Base-by-base conservation (phyloP, 2,113 vertebrate species). In the Hydrolagus affinis region DNA sequence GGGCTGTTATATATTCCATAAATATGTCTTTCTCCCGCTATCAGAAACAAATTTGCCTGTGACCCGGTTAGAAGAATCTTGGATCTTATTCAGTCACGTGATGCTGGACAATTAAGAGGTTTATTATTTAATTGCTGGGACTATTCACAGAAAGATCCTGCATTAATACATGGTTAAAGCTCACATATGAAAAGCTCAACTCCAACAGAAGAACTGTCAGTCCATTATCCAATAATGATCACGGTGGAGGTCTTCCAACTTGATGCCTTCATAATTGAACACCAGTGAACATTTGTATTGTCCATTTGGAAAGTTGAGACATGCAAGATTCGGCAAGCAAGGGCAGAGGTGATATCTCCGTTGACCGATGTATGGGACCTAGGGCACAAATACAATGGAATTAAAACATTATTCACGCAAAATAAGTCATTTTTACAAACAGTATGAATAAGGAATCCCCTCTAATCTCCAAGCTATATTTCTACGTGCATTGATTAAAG, bases 311-410 rank as follows among this genome's bases (percentile, higher is more conserved):
- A 91, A 89, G 85, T 91, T 88, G 66, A 92, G 15, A 56, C 97
- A 99, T 1, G 89, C 87, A 88, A 98, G 89, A 86, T 95, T 90
- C 0, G 95, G 94, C 12, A 96, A 90, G 86, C 97, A 98, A 0
- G 97, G 97, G 60, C 97, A 99, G 0, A 92, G 96, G 87, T 97
- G 95, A 89, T 97, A 96, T 86, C 94, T 92, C 89, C 97, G 89
- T 87, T 91, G 93, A 75, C 97, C 96, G 0, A 91, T 86, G 92
- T 93, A 99, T 12, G 97, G 97, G 85, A 96, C 93, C 97, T 99
- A 89, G 69, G 89, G 86, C 86, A 8, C 74, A 57, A 44, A 44
- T 44, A 44, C 6, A 44, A 44, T 44, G 44, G 12, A 28, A 8
- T 28, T 80, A 15, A 80, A 80, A 25, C 59, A 80, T 6, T 10